Base-by-base conservation (phyloP, 2,113 vertebrate species). In the Pipa parva region DNA sequence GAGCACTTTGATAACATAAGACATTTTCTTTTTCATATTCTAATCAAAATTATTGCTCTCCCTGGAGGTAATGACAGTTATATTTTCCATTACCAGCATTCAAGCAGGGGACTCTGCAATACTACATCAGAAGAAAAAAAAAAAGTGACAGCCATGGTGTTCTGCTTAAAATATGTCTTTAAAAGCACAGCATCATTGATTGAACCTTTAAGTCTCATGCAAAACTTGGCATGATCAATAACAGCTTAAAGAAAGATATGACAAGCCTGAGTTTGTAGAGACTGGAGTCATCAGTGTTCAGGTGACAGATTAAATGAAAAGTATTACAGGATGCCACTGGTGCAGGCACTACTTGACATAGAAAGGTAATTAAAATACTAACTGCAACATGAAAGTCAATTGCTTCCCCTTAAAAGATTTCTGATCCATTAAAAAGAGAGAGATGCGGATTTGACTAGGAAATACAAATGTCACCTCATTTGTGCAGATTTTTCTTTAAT, bases 171-270 rank as follows among this genome's bases (percentile, higher is more conserved):
- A 61, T 29, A 51, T 51, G 28, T n/a, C 17, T 50, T 48, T 29
- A 12, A 33, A 61, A 61, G 8, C 15, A 11, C 24, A 18, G 20
- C 37, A 20, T 52, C 61, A 52, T 49, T 50, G 60, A 63, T 63
- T 63, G 46, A n/a, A 24, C 31, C 39, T 51, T 52, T 26, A 63
- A 51, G 29, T 37, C 13, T 33, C 28, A 22, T 51, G 28, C 45
- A 37, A 60, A 69, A 39, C 15, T n/a, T 69, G 50, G 59, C 51
- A 13, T 59, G 56, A 60, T 69, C 65, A 60, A 69, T 69, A 69
- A 69, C 24, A 69, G 24, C 60, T 69, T 54, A 60, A n/a, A 69
- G 25, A 42, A 45, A 42, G 25, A 60, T 52, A 60, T 42, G 66
- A 70, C 57, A 52, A 22, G 33, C 22, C 5, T 7, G 26, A 36